Evolutionary conservation across 2,113 vertebrate species (phyloP).

Genomic region (Xyliphius kryptos): DNA sequence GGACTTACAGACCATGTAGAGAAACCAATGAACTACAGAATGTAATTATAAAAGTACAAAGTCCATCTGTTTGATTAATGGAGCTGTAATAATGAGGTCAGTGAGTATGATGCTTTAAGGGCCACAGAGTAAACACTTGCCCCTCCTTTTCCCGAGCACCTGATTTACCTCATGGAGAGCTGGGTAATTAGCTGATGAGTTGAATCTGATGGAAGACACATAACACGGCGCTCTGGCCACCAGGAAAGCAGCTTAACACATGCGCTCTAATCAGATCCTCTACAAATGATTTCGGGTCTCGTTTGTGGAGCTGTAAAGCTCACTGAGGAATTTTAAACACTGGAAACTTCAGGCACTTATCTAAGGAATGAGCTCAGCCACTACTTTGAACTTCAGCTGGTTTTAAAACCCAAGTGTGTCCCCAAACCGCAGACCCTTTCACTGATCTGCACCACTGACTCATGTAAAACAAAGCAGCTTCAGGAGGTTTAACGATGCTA

Average conservation of each 20-base stretch:
- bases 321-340: slow-evolving; percentile 34
- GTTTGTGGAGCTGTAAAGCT: slow-evolving; percentile 19
- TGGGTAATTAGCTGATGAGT: too few species aligned
- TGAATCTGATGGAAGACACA: too few species aligned
- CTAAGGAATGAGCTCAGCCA: slow-evolving; percentile 12
- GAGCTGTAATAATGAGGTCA: too few species aligned
- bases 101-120: not conserved
- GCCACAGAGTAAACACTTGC: not conserved
- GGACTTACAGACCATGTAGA: too few species aligned
- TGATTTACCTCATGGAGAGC: not conserved
- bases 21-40: too few species aligned
- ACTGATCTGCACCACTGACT: too few species aligned
- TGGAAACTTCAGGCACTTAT: slow-evolving; percentile 31
- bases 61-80: too few species aligned
- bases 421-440: slow-evolving; percentile 18
- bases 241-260: not conserved
- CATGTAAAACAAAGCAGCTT: too few species aligned
- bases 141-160: not conserved
- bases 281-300: slow-evolving; percentile 2
- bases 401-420: slow-evolving; percentile 20
- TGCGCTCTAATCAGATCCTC: slow-evolving; percentile 9
- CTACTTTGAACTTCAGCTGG: slow-evolving; percentile 20
- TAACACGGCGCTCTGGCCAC: not conserved
- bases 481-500: too few species aligned
- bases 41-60: too few species aligned